phyloP scores from a whole-genome alignment of 2,888 invertebrate genomes.

The Myathropa florea region DNA sequence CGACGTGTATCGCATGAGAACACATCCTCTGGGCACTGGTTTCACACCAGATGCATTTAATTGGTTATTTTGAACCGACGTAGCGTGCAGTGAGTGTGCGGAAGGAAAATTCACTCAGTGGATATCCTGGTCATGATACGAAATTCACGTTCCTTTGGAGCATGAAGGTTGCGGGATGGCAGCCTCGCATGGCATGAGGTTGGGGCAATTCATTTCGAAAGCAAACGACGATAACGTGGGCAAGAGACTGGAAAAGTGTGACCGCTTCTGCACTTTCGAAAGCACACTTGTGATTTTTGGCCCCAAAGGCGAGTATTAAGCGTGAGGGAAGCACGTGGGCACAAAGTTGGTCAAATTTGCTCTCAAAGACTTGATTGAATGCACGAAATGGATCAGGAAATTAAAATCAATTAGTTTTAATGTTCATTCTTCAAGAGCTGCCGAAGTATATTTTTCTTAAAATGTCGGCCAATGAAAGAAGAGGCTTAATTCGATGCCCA shows the following conservation, averaged over 20 bases:
- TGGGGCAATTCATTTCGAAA: not conserved
- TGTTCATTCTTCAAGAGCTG: no score
- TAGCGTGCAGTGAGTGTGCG: not conserved
- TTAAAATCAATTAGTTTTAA: no score
- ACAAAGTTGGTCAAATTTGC: not conserved
- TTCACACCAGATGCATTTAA: conserved; percentile 39
- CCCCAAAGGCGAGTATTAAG: not conserved
- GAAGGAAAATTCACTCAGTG: conserved; percentile 30
- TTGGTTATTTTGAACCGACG: conserved; percentile 35
- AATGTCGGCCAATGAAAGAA: no score
- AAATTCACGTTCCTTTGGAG: not conserved
- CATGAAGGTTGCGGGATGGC: not conserved
- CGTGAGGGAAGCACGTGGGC: not conserved
- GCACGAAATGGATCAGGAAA: not conserved
- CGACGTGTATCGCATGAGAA: conserved; percentile 27
- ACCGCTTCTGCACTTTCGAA: not conserved
- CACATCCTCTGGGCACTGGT: conserved; percentile 33
- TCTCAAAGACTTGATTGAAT: not conserved
- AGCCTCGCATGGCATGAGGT: not conserved
- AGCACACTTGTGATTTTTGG: not conserved
- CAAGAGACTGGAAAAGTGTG: not conserved
- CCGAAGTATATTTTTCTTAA: no score
- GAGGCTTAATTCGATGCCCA: no score
- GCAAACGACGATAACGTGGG: not conserved
- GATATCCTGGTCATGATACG: conserved; percentile 7